Evolutionary conservation across 1,140 invertebrate genomes (phyloP), one percentile per base, ranked within the genome.

Genomic region (Heliconius melpomene): DNA sequence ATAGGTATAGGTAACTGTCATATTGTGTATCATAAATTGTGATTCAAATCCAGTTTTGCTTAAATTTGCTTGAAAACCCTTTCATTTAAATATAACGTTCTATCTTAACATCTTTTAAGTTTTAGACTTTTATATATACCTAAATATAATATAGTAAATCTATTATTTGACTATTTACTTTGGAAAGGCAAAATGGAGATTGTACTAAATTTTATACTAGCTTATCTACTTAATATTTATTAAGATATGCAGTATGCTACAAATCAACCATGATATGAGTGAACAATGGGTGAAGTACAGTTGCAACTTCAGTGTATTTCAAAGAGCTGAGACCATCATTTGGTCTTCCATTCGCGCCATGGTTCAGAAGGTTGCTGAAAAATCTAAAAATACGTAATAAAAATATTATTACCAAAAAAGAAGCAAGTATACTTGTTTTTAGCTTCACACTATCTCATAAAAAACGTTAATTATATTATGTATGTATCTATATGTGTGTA

Each of bases 321-420:
- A 97, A 90, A 57, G 96, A 96, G 87, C 95, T 97, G 3, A 98
- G 89, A 9, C 97, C 97, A 92, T 98, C 97, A 20, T 92, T 76
- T 40, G 75, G 46, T 78, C 89, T 89, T 38, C 96, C 93, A 66
- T 95, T 83, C 76, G 95, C 95, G 5, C 96, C 96, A 70, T 94
- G 87, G 91, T 79, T 72, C 40, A 85, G 23, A 66, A 9, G 16
- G 11, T 66, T 29, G 60, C 60, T 5, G 20, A 29, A 66, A 16
- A 66, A 3, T 57, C n/a, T 57, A 11, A 38, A 52, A 73, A 52
- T 52, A 52, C 20, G 1, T 52, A 20, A 52, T 52, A 52, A 20
- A 46, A 7, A 52, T 52, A 20, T 52, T 18, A 7, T 52, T 52
- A 6, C 16, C 6, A 5, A 18, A 52, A 20, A 7, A 52, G n/a